Percentiles rank a stretch among this genome's conserved stretches.
Conservation (phyloP, 2,113 vertebrate genomes). For the Tetraodon nigroviridis region DNA sequence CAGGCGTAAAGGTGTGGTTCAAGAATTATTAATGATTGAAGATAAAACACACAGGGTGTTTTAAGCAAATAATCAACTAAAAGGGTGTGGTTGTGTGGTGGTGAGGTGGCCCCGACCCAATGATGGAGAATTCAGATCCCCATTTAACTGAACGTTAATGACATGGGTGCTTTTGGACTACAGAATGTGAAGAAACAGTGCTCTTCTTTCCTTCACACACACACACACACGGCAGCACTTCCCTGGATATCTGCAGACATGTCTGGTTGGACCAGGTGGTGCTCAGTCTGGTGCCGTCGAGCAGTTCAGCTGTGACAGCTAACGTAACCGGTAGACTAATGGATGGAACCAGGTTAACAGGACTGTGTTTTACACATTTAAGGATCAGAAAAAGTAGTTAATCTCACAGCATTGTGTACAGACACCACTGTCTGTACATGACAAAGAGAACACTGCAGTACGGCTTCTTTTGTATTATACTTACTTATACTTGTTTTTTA, state of each 20-base stretch:
- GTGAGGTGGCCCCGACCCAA: neutral
- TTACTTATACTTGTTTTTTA: neutral
- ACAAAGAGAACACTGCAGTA: neutral
- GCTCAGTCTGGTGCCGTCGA: conserved; percentile 46
- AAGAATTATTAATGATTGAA: conserved; percentile 2
- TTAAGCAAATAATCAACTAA: neutral
- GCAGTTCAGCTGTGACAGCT: conserved; percentile 42
- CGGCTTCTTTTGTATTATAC: neutral
- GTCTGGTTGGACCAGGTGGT: conserved; percentile 47
- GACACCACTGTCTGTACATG: conserved; percentile 14
- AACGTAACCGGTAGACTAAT: conserved; percentile 45
- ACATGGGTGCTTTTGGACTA: conserved; percentile 38
- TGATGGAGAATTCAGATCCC: conserved; percentile 25
- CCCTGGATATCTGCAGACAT: conserved; percentile 67
- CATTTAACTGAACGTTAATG: conserved; percentile 38
- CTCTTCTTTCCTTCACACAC: conserved; percentile 59
- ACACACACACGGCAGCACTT: conserved; percentile 46
- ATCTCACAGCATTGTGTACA: conserved; percentile 12
- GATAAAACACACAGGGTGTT: neutral
- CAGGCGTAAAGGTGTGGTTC: neutral
- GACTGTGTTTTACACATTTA: conserved; percentile 10
- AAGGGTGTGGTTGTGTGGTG: neutral
- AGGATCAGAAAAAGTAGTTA: conserved; percentile 21
- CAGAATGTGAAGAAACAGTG: conserved; percentile 66
- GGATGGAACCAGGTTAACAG: conserved; percentile 26